Evolutionary conservation across 1,140 invertebrate genomes (phyloP).

Genomic region (Polypedilum vanderplanki): DNA sequence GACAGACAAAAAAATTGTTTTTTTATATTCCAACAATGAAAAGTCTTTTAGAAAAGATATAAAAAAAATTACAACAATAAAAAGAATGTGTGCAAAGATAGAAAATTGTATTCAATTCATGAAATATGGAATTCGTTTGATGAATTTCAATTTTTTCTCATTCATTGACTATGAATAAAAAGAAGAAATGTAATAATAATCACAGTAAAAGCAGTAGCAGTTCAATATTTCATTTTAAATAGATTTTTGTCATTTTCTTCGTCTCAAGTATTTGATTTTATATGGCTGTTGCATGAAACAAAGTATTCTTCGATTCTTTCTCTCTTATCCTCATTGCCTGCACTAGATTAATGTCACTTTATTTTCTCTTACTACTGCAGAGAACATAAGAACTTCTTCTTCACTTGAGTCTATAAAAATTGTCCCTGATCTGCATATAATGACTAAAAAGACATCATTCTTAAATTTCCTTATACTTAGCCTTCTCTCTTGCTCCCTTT

Average conservation of each 20-base stretch:
- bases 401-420: not conserved
- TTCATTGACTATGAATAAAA: not conserved
- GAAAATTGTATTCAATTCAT: constrained; percentile 16
- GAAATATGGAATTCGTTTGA: constrained; percentile 12
- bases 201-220: too few relatives aligned
- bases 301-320: not conserved
- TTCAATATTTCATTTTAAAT: constrained; percentile 20
- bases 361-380: not conserved
- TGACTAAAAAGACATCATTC: not conserved
- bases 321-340: not conserved
- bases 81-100: too few relatives aligned
- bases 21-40: too few relatives aligned
- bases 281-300: constrained; percentile 11
- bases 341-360: constrained; percentile 18
- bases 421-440: constrained; percentile 2
- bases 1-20: too few relatives aligned
- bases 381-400: constrained; percentile 1
- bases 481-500: too few relatives aligned
- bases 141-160: constrained; percentile 9
- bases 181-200: too few relatives aligned
- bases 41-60: too few relatives aligned
- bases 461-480: too few relatives aligned
- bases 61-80: too few relatives aligned
- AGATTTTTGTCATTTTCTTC: constrained; percentile 2
- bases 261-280: not conserved